A percentile compares a stretch with the other conserved stretches of the same genome.
These are phyloP conservation scores for Hypomesus transpacificus DNA, from an alignment of 2,113 vertebrate species.

Conservation along the genomic window DNA sequence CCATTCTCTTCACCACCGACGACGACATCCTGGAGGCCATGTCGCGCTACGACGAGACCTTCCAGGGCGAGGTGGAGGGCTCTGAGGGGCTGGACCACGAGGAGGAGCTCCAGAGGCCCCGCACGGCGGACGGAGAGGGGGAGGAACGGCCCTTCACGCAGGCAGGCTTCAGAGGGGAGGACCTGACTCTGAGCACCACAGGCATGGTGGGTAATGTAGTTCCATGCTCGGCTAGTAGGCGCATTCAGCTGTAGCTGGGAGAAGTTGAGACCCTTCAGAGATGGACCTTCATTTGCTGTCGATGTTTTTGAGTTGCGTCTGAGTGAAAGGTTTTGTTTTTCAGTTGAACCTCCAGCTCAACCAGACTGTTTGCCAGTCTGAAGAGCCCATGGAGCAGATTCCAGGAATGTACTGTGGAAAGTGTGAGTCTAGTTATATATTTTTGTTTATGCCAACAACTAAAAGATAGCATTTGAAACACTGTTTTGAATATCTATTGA, in stretches of 20 bases:
- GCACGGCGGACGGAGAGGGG: slow-evolving; percentile 85
- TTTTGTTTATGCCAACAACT: neutral
- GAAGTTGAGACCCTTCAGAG: neutral
- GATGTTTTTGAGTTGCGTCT: neutral
- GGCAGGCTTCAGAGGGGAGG: slow-evolving; percentile 73
- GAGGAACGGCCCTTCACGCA: slow-evolving; percentile 89
- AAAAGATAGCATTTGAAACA: neutral
- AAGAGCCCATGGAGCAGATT: slow-evolving; percentile 60
- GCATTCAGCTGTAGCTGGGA: neutral
- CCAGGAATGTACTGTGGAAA: slow-evolving; percentile 83
- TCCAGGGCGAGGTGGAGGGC: slow-evolving; percentile 68
- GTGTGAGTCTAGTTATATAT: slow-evolving; percentile 71
- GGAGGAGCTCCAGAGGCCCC: slow-evolving; percentile 83
- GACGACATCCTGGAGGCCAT: slow-evolving; percentile 95
- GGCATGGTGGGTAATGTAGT: neutral
- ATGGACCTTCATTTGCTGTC: neutral
- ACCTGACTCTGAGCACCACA: slow-evolving; percentile 60
- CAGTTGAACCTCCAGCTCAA: slow-evolving; percentile 68
- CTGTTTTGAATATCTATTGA: too few species aligned
- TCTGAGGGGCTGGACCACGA: slow-evolving; percentile 60
- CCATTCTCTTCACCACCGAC: slow-evolving; percentile 92
- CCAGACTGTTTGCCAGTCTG: slow-evolving; percentile 38
- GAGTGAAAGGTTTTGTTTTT: neutral
- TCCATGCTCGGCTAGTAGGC: neutral
- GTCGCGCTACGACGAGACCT: slow-evolving; percentile 82